Evolutionary conservation across 2,797 vertebrate species (phyloP).

Genomic region (Sardinella longiceps): DNA sequence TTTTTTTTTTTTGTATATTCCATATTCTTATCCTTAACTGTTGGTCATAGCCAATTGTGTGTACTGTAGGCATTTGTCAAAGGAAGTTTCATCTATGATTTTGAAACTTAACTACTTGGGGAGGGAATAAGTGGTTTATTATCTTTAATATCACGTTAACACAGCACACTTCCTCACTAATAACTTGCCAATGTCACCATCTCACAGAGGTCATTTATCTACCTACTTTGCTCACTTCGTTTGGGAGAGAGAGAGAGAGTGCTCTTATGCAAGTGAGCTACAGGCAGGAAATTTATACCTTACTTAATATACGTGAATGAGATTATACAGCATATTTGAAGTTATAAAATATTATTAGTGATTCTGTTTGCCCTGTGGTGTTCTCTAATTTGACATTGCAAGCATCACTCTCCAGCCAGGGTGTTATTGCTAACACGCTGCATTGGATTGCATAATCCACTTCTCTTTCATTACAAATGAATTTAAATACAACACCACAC

Average conservation of each 20-base stretch:
- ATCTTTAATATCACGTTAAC: neutral
- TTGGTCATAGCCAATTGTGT: neutral
- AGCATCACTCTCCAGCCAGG: neutral
- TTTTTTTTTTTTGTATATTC: neutral
- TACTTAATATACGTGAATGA: slow-evolving; percentile 4
- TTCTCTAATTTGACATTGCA: neutral
- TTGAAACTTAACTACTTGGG: neutral
- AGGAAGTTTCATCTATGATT: neutral
- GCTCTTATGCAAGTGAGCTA: neutral
- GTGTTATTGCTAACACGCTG: neutral
- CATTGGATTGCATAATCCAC: neutral
- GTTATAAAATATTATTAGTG: slow-evolving; percentile 20
- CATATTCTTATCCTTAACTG: neutral
- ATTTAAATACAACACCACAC: neutral
- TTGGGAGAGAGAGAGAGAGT: neutral
- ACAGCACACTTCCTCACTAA: neutral
- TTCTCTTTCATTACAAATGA: neutral
- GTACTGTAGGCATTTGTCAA: neutral
- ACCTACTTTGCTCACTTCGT: neutral
- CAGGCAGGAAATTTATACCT: slow-evolving; percentile 2
- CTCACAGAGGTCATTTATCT: slow-evolving; percentile 1
- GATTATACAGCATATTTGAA: slow-evolving; percentile 10
- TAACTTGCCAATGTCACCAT: neutral
- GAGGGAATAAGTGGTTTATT: neutral
- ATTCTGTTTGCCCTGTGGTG: neutral